phyloP scores from a whole-genome alignment of 2,113 vertebrate genomes.

The Hydrochoerus hydrochaeris region DNA sequence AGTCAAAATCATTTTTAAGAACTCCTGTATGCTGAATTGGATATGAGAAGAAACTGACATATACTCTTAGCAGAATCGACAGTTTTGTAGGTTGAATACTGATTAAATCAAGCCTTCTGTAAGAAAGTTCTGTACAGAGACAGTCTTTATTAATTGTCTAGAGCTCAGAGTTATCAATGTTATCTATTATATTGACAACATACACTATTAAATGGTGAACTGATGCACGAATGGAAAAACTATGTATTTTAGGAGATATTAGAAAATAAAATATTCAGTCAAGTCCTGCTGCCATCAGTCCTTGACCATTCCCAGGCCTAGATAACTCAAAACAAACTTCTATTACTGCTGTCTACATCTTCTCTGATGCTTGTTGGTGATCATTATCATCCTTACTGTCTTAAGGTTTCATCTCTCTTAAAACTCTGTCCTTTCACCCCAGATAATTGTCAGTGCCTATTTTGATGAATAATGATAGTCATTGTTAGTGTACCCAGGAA shows the following conservation, averaged over 20 bases:
- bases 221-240: neutral
- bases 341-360: neutral
- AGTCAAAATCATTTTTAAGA: constrained; percentile 32
- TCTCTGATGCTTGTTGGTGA: neutral
- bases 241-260: neutral
- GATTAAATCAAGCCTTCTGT: neutral
- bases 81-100: neutral
- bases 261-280: neutral
- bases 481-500: neutral
- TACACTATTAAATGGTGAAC: constrained; percentile 36
- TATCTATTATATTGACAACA: constrained; percentile 1
- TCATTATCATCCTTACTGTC: neutral
- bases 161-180: neutral
- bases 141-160: constrained; percentile 29
- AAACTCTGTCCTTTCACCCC: neutral
- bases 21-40: constrained; percentile 9
- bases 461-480: neutral
- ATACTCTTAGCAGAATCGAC: constrained; percentile 4
- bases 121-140: neutral
- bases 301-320: neutral
- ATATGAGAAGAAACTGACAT: constrained; percentile 39
- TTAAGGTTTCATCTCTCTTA: neutral
- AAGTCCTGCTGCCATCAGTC: neutral
- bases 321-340: neutral
- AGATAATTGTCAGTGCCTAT: neutral